Evolutionary conservation across 2,888 invertebrate genomes (phyloP), one percentile per base, ranked within the genome.

Genomic region (Ashinkailepas kermadecensis): DNA sequence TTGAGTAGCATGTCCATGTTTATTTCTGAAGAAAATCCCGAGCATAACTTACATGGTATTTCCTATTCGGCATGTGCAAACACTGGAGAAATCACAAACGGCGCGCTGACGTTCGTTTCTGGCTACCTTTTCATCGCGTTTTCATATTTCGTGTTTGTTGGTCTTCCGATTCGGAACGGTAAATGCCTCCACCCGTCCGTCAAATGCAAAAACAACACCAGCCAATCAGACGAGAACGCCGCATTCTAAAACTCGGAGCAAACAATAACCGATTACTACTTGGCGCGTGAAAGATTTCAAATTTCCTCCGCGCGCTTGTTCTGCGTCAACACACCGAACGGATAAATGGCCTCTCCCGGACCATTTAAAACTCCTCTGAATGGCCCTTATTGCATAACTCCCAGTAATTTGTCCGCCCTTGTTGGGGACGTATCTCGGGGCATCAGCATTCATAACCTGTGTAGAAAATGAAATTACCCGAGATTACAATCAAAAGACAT

Each of bases 401-500:
- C 74, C 74, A 74, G 74, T 74, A 74, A 74, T 74, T 74, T 74
- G 74, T 21, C 74, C 56, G 13, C 74, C 74, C 74, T 56, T 74
- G 74, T 74, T 74, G 54, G 56, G 74, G 56, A 6, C 56, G 56
- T 18, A 74, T 74, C 74, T 21, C 54, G 15, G 39, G 56, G 18
- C 74, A 74, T 74, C 74, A 74, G 74, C 56, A 74, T 74, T 74
- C 74, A 74, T 74, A 74, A 74, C 74, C 74, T 74, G 54, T 56
- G 56, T 56, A n/a, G 74, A 10, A 74, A 74, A 74, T 74, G 21
- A 56, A 74, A 74, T 74, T 74, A 74, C 56, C 18, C 10, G 56
- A 74, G 74, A 74, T 74, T 74, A 74, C 74, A 74, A 74, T 74
- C 74, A 74, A 74, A 74, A 74, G 74, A 74, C 74, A 74, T 74